Evolutionary conservation across 1,140 invertebrate genomes (phyloP).

Genomic region (Zaprionus tsacasi): DNA sequence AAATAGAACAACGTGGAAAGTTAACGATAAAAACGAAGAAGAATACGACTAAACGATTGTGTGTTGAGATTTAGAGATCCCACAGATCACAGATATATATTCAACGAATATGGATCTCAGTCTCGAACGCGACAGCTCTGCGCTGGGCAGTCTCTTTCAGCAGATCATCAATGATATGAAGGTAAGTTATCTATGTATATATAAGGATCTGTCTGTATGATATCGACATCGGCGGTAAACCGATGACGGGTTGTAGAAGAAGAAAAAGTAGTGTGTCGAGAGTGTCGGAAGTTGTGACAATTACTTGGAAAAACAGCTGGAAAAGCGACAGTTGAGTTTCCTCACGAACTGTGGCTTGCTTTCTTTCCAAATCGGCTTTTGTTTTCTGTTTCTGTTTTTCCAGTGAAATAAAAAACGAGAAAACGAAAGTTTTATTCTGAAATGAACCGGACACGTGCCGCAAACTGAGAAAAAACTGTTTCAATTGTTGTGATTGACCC

Average conservation of each 20-base stretch:
- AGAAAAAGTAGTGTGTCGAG: neutral
- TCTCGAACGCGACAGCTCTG: conserved; percentile 91
- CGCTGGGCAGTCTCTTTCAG: conserved; percentile 92
- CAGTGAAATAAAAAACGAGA: conserved; percentile 16
- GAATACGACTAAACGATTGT: conserved; percentile 46
- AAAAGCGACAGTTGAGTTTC: conserved; percentile 32
- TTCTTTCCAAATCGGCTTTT: conserved; percentile 14
- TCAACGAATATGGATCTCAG: conserved; percentile 87
- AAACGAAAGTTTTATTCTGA: conserved; percentile 51
- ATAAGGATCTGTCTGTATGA: neutral
- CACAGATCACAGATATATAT: neutral
- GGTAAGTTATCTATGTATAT: conserved; percentile 85
- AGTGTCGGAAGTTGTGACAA: conserved; percentile 33
- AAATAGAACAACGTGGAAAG: neutral
- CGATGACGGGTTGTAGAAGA: too few species aligned
- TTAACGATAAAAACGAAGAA: conserved; percentile 28
- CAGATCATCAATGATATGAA: conserved; percentile 94
- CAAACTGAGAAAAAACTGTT: conserved; percentile 1
- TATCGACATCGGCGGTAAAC: too few species aligned
- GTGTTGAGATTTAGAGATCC: conserved; percentile 23
- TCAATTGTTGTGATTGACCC: conserved; percentile 2
- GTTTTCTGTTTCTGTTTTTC: conserved; percentile 16
- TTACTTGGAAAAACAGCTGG: conserved; percentile 15
- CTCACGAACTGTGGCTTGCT: conserved; percentile 29
- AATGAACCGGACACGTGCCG: conserved; percentile 36